These are phyloP conservation scores for Erethizon dorsatum DNA, from an alignment of 2,797 vertebrate species.

Conservation along the genomic window DNA sequence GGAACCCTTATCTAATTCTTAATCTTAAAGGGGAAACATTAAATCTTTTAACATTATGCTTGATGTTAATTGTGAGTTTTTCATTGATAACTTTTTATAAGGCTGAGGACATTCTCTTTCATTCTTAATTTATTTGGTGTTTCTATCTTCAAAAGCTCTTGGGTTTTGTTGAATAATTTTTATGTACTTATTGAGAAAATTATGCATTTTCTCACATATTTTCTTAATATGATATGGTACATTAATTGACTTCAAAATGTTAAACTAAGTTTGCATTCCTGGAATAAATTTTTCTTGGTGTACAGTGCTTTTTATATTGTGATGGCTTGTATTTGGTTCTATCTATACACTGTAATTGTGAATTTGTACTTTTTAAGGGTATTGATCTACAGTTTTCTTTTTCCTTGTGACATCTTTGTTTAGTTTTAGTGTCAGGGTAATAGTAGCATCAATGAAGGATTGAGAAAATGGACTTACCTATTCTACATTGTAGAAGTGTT, in stretches of 20 bases:
- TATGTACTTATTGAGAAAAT: background rate
- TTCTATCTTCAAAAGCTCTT: background rate
- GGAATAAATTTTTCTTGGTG: background rate
- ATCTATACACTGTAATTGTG: background rate
- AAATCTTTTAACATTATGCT: background rate
- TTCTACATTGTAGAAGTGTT: background rate
- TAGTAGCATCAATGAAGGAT: background rate
- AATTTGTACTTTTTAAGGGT: background rate
- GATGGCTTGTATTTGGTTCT: background rate
- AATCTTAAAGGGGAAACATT: background rate
- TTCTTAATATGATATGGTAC: background rate
- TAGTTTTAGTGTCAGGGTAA: background rate
- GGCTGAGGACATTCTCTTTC: background rate
- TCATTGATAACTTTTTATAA: background rate
- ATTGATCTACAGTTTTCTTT: background rate
- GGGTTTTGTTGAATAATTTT: conserved; percentile 30
- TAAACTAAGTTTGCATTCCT: background rate
- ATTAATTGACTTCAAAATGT: conserved; percentile 5
- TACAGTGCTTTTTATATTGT: background rate
- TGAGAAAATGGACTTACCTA: background rate
- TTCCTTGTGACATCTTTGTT: background rate
- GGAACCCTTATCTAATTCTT: background rate
- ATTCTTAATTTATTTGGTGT: background rate
- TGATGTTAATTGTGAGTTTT: background rate
- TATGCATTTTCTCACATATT: background rate